Percentiles rank a stretch among this genome's conserved stretches.
Evolutionary conservation across 2,888 invertebrate species (phyloP).

Genomic region (Sphaerophoria taeniata): DNA sequence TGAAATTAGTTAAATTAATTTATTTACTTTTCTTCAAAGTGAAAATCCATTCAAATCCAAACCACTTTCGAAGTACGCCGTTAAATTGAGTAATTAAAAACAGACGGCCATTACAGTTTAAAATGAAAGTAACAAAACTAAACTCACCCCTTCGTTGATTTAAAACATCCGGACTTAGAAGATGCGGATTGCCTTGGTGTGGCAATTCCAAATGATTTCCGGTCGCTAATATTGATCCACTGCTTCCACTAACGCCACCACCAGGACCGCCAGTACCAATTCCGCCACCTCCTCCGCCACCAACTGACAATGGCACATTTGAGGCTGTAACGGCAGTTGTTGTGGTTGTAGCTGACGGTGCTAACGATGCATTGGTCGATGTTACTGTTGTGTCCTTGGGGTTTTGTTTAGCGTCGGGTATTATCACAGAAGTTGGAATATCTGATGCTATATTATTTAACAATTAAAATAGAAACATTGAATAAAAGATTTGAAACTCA

Average conservation of each 20-base stretch:
- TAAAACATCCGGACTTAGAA: constrained; percentile 91
- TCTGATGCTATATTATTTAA: constrained; percentile 78
- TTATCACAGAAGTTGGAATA: constrained; percentile 82
- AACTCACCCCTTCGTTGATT: constrained; percentile 87
- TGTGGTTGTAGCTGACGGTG: constrained; percentile 79
- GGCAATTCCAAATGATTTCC: constrained; percentile 93
- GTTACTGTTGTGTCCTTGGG: constrained; percentile 83
- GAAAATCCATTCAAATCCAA: too few relatives aligned
- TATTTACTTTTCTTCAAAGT: too few relatives aligned
- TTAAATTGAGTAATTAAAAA: too few relatives aligned
- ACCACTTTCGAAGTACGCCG: too few relatives aligned
- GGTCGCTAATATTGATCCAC: constrained; percentile 83
- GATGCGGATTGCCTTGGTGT: constrained; percentile 88
- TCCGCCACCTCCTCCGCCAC: constrained; percentile 52
- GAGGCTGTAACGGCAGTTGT: constrained; percentile 79
- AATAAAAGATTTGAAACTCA: constrained; percentile 14
- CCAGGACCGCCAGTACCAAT: constrained; percentile 10
- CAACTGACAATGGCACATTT: constrained; percentile 76
- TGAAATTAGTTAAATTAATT: too few relatives aligned
- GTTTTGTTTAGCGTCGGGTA: constrained; percentile 82
- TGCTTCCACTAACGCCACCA: constrained; percentile 59
- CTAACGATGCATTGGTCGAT: constrained; percentile 82
- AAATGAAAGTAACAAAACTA: neutral
- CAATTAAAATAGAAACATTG: constrained; percentile 13
- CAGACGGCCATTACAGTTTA: too few relatives aligned